These are phyloP conservation scores for Neodon shergylaensis DNA, from an alignment of 2,113 vertebrate species.

Conservation along the genomic window DNA sequence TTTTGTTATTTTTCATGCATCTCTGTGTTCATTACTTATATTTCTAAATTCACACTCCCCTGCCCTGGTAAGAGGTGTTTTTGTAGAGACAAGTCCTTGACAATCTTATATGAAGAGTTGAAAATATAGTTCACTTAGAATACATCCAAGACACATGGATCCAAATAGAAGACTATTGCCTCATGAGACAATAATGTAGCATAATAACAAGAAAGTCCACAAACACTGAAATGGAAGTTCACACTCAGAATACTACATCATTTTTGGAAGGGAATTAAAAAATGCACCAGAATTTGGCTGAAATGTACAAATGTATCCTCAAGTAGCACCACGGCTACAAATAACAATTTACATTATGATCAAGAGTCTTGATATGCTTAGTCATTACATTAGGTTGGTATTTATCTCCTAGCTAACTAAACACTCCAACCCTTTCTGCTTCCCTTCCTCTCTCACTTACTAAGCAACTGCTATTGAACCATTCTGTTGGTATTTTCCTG, in stretches of 20 bases:
- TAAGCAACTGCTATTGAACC: neutral
- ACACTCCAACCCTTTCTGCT: neutral
- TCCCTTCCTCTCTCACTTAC: neutral
- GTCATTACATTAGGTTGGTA: neutral
- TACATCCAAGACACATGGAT: neutral
- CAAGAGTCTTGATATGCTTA: neutral
- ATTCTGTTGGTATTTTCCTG: neutral
- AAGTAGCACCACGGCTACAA: neutral
- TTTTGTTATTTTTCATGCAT: no score
- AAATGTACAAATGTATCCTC: neutral
- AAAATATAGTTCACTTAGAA: constrained; percentile 1
- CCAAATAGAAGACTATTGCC: neutral
- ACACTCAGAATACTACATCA: neutral
- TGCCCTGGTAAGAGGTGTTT: no score
- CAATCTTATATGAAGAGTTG: neutral
- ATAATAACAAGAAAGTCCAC: neutral
- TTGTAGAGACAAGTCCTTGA: no score
- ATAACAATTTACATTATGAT: neutral
- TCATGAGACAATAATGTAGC: neutral
- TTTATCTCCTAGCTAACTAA: neutral
- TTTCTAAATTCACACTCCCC: no score
- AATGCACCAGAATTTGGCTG: neutral
- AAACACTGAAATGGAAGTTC: neutral
- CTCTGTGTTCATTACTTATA: no score
- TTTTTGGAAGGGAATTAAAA: neutral